Base-by-base conservation (phyloP, 2,888 invertebrate species). In the Antheraea assamensis region DNA sequence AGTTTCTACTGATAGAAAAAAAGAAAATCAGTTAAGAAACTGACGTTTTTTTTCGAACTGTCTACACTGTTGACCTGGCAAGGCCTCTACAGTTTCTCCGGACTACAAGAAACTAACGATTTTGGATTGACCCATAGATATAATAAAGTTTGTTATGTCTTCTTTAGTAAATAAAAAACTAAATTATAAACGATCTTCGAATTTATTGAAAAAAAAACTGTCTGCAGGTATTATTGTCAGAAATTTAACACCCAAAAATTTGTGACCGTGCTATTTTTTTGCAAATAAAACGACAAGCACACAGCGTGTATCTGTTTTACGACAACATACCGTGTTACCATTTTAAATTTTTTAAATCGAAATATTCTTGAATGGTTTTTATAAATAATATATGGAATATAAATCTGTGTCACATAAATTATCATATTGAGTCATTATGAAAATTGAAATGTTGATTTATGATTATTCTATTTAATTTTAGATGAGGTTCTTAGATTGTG, bases 211-310 rank as follows among this genome's bases (percentile, higher is more conserved):
- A 27, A 72, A 68, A 68, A 73, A 30, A 47, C 52, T 64, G 35
- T 31, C 27, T 49, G 31, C 21, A 30, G 24, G 31, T 27, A 71
- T 68, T 66, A 71, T n/a, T n/a, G n/a, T 27, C 35, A 10, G 35
- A 35, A 64, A 66, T 64, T 64, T 52, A 35, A 35, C n/a, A 71
- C n/a, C 66, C 35, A 24, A 27, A 19, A 31, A 74, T 71, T 30
- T 35, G 31, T 64, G 24, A 35, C 49, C 30, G 5, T 4, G 52
- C 21, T 61, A 31, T 68, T 74, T 75, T 74, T 72, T 30, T 74
- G 66, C 31, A 74, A 74, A 71, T 55, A 71, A 31, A 47, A 64
- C 64, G 52, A 55, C 49, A 74, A 66, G 17, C 71, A 64, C 10
- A 19, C 42, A 42, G 42, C 13, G 31, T 30, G 19, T 31, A 66